These are phyloP conservation scores for Heliconius himera DNA, from an alignment of 1,140 invertebrate genomes.

Conservation along the genomic window DNA sequence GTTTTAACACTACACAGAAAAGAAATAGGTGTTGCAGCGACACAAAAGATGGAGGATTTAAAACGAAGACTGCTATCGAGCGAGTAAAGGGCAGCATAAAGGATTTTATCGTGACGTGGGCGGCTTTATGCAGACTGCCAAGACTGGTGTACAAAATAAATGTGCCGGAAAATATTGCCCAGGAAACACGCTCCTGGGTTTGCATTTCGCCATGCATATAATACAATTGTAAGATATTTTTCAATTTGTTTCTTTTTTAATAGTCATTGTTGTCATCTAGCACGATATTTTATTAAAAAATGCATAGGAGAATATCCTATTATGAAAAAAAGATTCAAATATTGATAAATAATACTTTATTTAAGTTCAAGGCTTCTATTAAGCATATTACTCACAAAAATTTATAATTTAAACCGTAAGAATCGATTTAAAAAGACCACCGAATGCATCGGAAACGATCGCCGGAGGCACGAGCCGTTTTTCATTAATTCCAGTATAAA, in stretches of 20 bases:
- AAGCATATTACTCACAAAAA: not conserved
- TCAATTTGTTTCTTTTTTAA: not conserved
- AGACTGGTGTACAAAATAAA: slow-evolving; percentile 37
- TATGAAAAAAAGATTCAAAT: too few relatives aligned
- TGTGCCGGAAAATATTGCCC: slow-evolving; percentile 42
- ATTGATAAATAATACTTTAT: too few relatives aligned
- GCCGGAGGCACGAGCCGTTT: slow-evolving; percentile 42
- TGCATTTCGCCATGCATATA: not conserved
- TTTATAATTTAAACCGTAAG: not conserved
- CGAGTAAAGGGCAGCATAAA: slow-evolving; percentile 33
- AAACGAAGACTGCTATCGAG: slow-evolving; percentile 39
- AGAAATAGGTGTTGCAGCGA: slow-evolving; percentile 26
- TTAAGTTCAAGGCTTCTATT: too few relatives aligned
- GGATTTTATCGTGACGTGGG: slow-evolving; percentile 36
- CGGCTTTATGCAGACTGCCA: slow-evolving; percentile 30
- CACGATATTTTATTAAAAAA: too few relatives aligned
- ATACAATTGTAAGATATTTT: not conserved
- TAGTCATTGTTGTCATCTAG: too few relatives aligned
- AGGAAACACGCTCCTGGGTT: slow-evolving; percentile 7
- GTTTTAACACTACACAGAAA: slow-evolving; percentile 17
- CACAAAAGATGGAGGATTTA: slow-evolving; percentile 34
- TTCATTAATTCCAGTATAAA: slow-evolving; percentile 61
- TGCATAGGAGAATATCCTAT: too few relatives aligned
- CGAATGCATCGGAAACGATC: slow-evolving; percentile 30
- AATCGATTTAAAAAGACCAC: slow-evolving; percentile 31